Evolutionary conservation across 64 coral and sea anemone genomes (phyloP), one percentile per base, ranked within the genome.

Genomic region (Catalaphyllia jardinei): DNA sequence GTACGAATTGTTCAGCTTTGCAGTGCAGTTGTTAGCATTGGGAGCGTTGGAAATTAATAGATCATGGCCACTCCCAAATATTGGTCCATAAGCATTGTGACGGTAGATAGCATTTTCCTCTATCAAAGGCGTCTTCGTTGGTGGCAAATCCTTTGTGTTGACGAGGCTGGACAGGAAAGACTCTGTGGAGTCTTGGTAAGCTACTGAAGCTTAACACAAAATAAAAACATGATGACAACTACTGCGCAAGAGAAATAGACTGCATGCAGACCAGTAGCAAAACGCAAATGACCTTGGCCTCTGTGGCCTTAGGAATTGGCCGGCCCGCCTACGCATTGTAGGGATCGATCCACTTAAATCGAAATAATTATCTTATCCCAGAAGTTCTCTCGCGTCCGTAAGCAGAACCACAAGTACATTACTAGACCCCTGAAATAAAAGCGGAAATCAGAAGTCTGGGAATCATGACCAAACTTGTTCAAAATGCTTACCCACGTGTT

Each of bases 91-190:
- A 29, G 17, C 9, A 22, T 71, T 71, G 29, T 88, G 42, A 19
- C 72, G 76, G 25, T 33, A 77, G 16, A 88, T 77, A 31, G 86
- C 73, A 13, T 57, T 55, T 62, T 77, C 86, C 22, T 88, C 50
- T 1, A 31, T 4, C 18, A 88, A 55, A 59, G 52, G 86, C 15
- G 77, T 30, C 52, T 88, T 77, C 10, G 59, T 33, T 22, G 86
- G 86, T 16, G 71, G 71, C 2, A 76, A 52, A 13, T 72, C 86
- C 11, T 46, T 46, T 19, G 72, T 50, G 27, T 62, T 88, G 3
- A 72, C 71, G 15, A 88, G 19, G 51, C 72, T 76, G 86, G 77
- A 88, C 15, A 88, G 72, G 31, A 88, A 88, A 13, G 86, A 71
- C 12, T 55, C 60, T 17, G 71, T 29, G 14, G 73, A 72, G 4